Conservation (phyloP, 2,888 invertebrate species). For the Lasioglossum morio region DNA sequence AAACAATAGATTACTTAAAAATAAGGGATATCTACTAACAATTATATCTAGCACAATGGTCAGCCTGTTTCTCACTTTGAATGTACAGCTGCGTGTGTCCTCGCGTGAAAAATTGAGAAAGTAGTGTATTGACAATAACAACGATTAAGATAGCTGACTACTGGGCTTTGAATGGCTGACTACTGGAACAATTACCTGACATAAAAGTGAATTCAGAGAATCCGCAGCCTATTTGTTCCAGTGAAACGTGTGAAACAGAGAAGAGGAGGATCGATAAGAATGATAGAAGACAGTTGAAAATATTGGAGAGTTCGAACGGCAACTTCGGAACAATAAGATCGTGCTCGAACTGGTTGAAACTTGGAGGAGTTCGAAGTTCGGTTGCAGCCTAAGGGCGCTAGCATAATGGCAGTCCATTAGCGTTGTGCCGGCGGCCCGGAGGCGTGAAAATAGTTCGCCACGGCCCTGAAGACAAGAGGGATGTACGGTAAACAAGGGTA, state of each 20-base stretch:
- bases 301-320: neutral
- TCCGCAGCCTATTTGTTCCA: neutral
- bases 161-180: neutral
- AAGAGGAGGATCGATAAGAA: neutral
- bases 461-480: slow-evolving; percentile 2
- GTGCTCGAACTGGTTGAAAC: neutral
- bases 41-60: neutral
- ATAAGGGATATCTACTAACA: neutral
- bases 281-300: neutral
- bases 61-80: neutral
- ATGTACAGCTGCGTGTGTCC: neutral
- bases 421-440: neutral
- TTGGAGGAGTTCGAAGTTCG: neutral
- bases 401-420: neutral
- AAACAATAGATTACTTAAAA: neutral
- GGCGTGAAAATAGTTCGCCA: slow-evolving; percentile 3
- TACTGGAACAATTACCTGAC: neutral
- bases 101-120: neutral
- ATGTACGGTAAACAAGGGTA: neutral
- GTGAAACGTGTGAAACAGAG: neutral
- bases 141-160: neutral
- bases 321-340: slow-evolving; percentile 5
- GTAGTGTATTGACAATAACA: neutral
- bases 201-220: neutral
- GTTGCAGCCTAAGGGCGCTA: neutral